These are phyloP conservation scores for Apodemia duryi DNA, from an alignment of 2,888 invertebrate genomes.

Conservation along the genomic window DNA sequence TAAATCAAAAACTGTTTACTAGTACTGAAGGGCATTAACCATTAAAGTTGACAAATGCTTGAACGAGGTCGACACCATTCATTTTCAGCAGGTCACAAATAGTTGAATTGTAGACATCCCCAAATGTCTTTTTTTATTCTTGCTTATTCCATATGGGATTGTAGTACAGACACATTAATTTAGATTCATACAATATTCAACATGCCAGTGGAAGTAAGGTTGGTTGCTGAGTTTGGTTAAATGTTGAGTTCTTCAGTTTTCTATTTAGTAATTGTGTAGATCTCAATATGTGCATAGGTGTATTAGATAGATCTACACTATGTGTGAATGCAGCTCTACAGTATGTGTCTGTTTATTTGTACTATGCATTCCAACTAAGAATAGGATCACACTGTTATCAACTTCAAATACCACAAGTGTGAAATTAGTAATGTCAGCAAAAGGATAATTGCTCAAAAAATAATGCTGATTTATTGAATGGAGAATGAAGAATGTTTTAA, in stretches of 20 bases:
- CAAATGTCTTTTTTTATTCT: background rate
- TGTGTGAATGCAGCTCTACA: too few relatives aligned
- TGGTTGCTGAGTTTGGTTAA: background rate
- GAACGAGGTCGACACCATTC: background rate
- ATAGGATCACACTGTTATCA: too few relatives aligned
- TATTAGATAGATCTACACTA: background rate
- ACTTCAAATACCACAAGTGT: too few relatives aligned
- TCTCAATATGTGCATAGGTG: background rate
- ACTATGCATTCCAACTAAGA: too few relatives aligned
- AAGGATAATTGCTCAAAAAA: too few relatives aligned
- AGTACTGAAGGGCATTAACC: too few relatives aligned
- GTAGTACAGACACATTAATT: background rate
- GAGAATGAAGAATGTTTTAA: too few relatives aligned
- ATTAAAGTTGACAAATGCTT: background rate
- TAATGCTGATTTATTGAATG: too few relatives aligned
- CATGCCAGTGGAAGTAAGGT: background rate
- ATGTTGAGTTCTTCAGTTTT: background rate
- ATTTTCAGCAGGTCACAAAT: background rate
- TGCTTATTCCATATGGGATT: background rate
- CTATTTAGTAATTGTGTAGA: background rate
- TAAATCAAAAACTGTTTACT: too few relatives aligned
- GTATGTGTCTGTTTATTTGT: too few relatives aligned
- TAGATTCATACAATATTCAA: background rate
- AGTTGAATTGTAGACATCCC: background rate
- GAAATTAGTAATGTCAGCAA: too few relatives aligned